A percentile compares a stretch with the other conserved stretches of the same genome.
Conservation (phyloP, 2,797 vertebrate genomes). For the Xenopus petersii region DNA sequence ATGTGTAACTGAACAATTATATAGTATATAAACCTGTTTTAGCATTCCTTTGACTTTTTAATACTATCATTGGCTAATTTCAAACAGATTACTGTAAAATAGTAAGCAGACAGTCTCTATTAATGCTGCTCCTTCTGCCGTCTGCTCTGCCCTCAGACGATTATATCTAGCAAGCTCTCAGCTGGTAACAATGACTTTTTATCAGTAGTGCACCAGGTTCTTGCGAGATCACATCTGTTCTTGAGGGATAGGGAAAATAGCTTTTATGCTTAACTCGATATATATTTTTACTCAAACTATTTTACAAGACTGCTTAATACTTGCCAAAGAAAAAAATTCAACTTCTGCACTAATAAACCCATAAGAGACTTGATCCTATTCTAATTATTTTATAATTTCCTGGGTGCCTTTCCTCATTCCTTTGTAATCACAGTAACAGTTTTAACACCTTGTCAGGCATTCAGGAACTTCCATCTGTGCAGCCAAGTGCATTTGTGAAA, state of each 20-base stretch:
- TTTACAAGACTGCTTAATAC: slow-evolving; percentile 53
- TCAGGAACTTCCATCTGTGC: slow-evolving; percentile 76
- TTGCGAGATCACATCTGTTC: slow-evolving; percentile 51
- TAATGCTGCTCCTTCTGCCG: slow-evolving; percentile 41
- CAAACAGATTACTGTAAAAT: slow-evolving; percentile 46
- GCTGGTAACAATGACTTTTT: slow-evolving; percentile 52
- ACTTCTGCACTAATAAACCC: slow-evolving; percentile 64
- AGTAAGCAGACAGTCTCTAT: slow-evolving; percentile 45
- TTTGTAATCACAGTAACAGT: slow-evolving; percentile 72
- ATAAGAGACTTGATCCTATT: slow-evolving; percentile 58
- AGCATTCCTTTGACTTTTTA: background rate
- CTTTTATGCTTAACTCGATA: slow-evolving; percentile 51
- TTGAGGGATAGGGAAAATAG: slow-evolving; percentile 49
- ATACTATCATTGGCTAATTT: slow-evolving; percentile 28
- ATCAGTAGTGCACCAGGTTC: slow-evolving; percentile 54
- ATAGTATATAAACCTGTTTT: too few relatives aligned
- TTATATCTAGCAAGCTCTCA: slow-evolving; percentile 54
- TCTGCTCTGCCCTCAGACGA: slow-evolving; percentile 52
- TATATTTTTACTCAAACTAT: slow-evolving; percentile 46
- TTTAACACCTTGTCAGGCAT: slow-evolving; percentile 79
- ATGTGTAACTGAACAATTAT: too few relatives aligned
- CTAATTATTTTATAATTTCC: slow-evolving; percentile 71
- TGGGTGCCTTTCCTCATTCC: slow-evolving; percentile 62
- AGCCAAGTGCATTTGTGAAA: slow-evolving; percentile 63
- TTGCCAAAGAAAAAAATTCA: slow-evolving; percentile 60